phyloP scores from a whole-genome alignment of 2,797 vertebrate species.

The Varecia variegata region DNA sequence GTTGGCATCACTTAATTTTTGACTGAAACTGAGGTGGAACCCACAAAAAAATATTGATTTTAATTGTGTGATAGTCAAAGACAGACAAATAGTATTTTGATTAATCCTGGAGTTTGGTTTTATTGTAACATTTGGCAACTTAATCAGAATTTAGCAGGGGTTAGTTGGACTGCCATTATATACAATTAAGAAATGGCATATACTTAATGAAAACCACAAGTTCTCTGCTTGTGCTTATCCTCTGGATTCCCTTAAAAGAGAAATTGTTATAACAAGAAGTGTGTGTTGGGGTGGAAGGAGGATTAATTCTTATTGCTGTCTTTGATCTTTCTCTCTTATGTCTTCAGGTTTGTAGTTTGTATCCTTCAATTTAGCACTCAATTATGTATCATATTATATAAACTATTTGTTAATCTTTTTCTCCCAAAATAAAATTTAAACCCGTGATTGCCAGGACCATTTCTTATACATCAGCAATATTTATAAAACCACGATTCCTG shows the following conservation, averaged over 20 bases:
- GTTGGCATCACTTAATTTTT: background rate
- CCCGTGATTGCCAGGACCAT: background rate
- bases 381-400: background rate
- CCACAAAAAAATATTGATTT: background rate
- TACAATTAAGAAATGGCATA: background rate
- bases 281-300: background rate
- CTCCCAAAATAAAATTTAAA: background rate
- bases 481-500: background rate
- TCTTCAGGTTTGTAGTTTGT: conserved; percentile 31
- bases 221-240: background rate
- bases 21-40: background rate
- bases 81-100: background rate
- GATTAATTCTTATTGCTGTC: background rate
- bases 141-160: conserved; percentile 4
- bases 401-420: conserved; percentile 38
- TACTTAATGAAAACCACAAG: background rate
- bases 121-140: conserved; percentile 39
- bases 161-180: background rate
- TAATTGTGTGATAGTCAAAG: conserved; percentile 16
- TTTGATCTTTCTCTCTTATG: background rate
- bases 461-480: background rate
- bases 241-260: conserved; percentile 11
- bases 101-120: background rate
- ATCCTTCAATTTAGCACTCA: background rate
- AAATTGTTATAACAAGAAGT: background rate